Evolutionary conservation across 2,888 invertebrate genomes (phyloP).

Genomic region (Chrysolina oricalcia): DNA sequence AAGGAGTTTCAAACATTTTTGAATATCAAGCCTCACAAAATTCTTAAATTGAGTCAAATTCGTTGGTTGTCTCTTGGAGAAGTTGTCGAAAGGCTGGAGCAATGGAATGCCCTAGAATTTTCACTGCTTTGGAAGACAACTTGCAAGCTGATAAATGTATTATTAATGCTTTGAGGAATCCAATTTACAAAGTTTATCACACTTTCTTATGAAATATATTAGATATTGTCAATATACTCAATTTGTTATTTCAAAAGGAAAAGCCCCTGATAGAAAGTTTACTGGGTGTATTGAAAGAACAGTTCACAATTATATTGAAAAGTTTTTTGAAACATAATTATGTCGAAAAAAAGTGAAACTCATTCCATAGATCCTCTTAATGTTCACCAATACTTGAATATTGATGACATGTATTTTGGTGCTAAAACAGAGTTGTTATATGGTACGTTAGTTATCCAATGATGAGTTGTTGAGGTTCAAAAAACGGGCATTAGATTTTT

Average conservation of each 20-base stretch:
- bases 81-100: conserved; percentile 4
- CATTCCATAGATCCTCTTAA: not conserved
- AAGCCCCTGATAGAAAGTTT: not conserved
- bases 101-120: conserved; percentile 20
- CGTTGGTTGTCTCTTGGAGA: conserved; percentile 10
- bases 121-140: not conserved
- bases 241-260: conserved; percentile 6
- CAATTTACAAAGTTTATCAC: not conserved
- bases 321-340: conserved; percentile 10
- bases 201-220: not conserved
- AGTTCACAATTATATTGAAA: not conserved
- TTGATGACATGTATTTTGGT: conserved; percentile 8
- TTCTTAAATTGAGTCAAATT: conserved; percentile 10
- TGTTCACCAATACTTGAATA: not conserved
- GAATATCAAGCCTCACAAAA: conserved; percentile 15
- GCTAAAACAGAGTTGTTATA: conserved; percentile 2
- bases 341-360: not conserved
- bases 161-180: conserved; percentile 14
- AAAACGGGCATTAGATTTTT: not conserved
- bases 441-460: not conserved
- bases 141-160: conserved; percentile 3
- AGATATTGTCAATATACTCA: conserved; percentile 12
- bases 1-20: not conserved
- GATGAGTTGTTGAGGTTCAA: not conserved
- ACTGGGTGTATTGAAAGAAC: conserved; percentile 8